phyloP scores from a whole-genome alignment of 2,113 vertebrate genomes.

The Pseudonaja textilis region DNA sequence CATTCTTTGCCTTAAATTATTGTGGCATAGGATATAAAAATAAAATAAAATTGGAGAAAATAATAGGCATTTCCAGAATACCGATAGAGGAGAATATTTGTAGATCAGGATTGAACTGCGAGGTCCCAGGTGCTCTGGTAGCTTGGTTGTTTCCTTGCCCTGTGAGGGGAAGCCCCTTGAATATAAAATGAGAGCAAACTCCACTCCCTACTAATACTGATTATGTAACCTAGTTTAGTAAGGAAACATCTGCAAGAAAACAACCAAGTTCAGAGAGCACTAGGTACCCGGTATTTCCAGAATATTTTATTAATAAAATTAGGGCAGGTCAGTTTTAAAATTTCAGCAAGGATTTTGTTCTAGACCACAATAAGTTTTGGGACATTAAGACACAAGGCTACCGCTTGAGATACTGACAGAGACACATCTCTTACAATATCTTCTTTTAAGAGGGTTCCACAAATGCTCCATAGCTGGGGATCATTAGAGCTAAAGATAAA shows the following conservation, averaged over 20 bases:
- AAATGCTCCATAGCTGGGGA: not conserved
- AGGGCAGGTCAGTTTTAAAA: not conserved
- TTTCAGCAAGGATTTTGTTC: not conserved
- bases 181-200: not conserved
- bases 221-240: not conserved
- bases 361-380: not conserved
- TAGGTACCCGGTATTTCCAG: not conserved
- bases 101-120: not conserved
- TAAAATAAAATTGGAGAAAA: not conserved
- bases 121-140: not conserved
- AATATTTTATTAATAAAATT: not conserved
- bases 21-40: not conserved
- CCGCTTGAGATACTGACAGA: not conserved
- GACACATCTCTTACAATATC: not conserved
- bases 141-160: not conserved
- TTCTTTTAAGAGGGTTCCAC: not conserved
- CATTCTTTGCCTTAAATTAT: not conserved
- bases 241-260: not conserved
- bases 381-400: not conserved
- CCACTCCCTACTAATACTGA: not conserved
- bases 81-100: not conserved
- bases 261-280: not conserved
- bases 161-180: not conserved
- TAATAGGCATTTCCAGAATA: not conserved
- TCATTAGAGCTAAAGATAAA: not conserved